Evolutionary conservation across 53 echinoderm and acorn worm species (phyloP), one percentile per base, ranked within the genome.

Genomic region (Astropecten irregularis): DNA sequence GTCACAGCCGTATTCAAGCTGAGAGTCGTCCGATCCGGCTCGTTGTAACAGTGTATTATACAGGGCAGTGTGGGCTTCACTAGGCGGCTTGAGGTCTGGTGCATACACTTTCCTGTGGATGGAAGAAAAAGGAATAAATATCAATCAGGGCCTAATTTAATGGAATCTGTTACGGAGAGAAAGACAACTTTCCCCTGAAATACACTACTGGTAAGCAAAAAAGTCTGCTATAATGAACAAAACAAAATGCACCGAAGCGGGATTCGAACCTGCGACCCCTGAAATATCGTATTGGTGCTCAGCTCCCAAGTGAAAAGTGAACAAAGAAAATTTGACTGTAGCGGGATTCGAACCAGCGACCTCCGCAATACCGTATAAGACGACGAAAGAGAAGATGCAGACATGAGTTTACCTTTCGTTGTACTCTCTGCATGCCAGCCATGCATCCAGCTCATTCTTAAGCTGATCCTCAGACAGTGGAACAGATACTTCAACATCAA

Each of bases 1-100:
- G 70, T 99, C 93, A 9, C 51, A 18, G 2, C 99, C 99, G 23
- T 69, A 42, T 37, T 94, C 99, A 28, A 99, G 84, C 73, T 91
- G 76, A 20, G 70, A 64, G 51, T 48, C 86, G 54, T 90, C 68
- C 13, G 86, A 42, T n/a, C 90, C 84, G 5, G 60, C 84, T 33
- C 92, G 61, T 31, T 86, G 42, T 6, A 92, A 34, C 19, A 99
- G 71, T 18, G 69, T 58, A 31, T 88, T 60, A 46, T 92, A 90
- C 28, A 90, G 42, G 14, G 73, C 81, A 36, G 69, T 49, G 30
- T 92, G 92, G 10, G 87, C 68, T 13, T 74, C 74, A 9, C 73
- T 86, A 0, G 92, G 90, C 13, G 62, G 47, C 18, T 30, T 60
- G 44, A 42, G 26, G 48, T 79, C 79, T 14, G 79, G 60, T 5